A percentile compares a stretch with the other conserved stretches of the same genome.
These are phyloP conservation scores for Oreochromis niloticus DNA, from an alignment of 2,113 vertebrate genomes.

Conservation along the genomic window DNA sequence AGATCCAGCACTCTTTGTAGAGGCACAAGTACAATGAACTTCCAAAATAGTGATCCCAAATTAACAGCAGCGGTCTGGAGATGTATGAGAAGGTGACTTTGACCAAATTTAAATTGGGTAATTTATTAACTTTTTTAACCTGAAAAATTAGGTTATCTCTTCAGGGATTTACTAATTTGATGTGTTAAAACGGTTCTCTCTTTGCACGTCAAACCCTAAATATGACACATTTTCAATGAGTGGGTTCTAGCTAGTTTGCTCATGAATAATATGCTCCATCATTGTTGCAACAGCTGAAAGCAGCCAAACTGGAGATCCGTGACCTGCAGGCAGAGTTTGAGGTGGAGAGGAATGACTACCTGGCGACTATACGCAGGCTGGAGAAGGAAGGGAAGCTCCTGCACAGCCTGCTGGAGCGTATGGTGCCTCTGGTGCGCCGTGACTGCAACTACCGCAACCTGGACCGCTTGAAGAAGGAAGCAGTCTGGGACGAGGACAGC, in stretches of 20 bases:
- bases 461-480: constrained; percentile 75
- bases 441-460: too few relatives aligned
- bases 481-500: constrained; percentile 81
- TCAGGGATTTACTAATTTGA: neutral
- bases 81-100: neutral
- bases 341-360: too few relatives aligned
- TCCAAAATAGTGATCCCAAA: neutral
- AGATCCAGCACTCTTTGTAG: neutral
- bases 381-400: too few relatives aligned
- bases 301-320: too few relatives aligned
- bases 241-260: too few relatives aligned
- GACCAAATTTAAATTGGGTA: neutral
- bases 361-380: too few relatives aligned
- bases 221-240: neutral
- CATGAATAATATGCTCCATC: too few relatives aligned
- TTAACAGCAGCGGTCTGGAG: neutral
- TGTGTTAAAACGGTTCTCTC: neutral
- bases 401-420: too few relatives aligned
- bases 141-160: neutral
- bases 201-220: neutral
- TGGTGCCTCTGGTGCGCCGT: too few relatives aligned
- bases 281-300: too few relatives aligned
- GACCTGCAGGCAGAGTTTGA: too few relatives aligned
- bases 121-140: neutral
- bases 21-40: neutral